These are phyloP conservation scores for Sapayoa aenigma DNA, from an alignment of 2,113 vertebrate species.

Conservation along the genomic window DNA sequence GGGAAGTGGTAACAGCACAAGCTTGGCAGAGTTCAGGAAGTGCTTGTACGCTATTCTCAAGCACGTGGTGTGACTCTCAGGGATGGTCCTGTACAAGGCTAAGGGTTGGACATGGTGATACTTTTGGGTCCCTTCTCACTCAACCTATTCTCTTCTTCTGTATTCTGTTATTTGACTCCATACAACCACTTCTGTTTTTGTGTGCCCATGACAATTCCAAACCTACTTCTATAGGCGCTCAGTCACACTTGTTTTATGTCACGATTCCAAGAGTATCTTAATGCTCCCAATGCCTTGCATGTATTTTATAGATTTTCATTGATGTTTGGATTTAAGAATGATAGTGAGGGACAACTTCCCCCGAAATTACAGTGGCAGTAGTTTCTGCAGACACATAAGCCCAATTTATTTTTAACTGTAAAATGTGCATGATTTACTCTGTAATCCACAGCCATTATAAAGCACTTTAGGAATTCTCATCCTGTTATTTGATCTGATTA, in stretches of 20 bases:
- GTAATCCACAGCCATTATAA: constrained; percentile 45
- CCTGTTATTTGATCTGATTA: constrained; percentile 23
- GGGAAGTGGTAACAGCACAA: not conserved
- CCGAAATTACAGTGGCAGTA: not conserved
- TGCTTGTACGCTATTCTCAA: not conserved
- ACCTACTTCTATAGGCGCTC: not conserved
- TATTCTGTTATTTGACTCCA: not conserved
- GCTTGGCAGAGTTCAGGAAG: not conserved
- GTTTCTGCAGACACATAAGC: not conserved
- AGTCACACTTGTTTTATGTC: not conserved
- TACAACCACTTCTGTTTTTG: not conserved
- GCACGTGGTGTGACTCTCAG: not conserved
- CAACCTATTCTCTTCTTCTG: not conserved
- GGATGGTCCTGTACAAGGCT: not conserved
- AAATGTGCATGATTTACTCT: constrained; percentile 50
- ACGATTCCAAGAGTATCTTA: not conserved
- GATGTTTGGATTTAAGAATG: not conserved
- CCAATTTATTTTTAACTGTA: constrained; percentile 37
- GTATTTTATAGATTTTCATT: not conserved
- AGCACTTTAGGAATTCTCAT: constrained; percentile 57
- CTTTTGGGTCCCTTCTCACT: not conserved
- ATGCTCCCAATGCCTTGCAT: not conserved
- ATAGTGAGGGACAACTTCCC: not conserved
- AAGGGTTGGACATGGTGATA: not conserved
- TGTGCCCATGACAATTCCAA: not conserved